phyloP scores from a whole-genome alignment of 2,888 invertebrate genomes.

The Calameuta filiformis region DNA sequence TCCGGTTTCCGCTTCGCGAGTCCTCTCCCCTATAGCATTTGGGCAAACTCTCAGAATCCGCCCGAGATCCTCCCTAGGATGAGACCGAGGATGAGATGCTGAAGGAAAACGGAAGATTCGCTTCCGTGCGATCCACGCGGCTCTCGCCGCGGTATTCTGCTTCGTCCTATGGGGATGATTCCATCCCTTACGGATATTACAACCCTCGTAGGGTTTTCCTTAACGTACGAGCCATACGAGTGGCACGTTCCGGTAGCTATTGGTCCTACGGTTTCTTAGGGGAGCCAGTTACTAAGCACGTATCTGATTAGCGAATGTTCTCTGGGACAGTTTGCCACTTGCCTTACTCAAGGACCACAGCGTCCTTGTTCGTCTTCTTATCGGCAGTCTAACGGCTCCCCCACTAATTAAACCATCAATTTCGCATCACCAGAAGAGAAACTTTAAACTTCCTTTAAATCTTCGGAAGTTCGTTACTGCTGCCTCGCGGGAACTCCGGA shows the following conservation, averaged over 20 bases:
- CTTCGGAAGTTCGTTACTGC: slow-evolving; percentile 48
- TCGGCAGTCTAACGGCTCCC: slow-evolving; percentile 14
- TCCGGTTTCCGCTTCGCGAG: slow-evolving; percentile 65
- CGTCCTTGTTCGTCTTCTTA: slow-evolving; percentile 3
- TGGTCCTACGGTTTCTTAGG: background rate
- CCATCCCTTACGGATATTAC: slow-evolving; percentile 29
- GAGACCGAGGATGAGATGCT: slow-evolving; percentile 14
- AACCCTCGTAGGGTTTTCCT: slow-evolving; percentile 18
- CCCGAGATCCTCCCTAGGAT: slow-evolving; percentile 22
- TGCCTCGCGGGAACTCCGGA: slow-evolving; percentile 46
- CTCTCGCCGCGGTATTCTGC: background rate
- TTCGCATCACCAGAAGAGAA: slow-evolving; percentile 22
- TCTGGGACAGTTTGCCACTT: background rate
- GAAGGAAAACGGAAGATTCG: slow-evolving; percentile 23
- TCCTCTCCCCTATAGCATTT: slow-evolving; percentile 21
- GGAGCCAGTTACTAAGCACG: background rate
- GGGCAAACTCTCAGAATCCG: slow-evolving; percentile 39
- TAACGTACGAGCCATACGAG: slow-evolving; percentile 17
- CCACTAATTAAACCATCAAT: slow-evolving; percentile 51
- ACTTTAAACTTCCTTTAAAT: slow-evolving; percentile 43
- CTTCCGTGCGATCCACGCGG: background rate
- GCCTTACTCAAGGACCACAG: background rate
- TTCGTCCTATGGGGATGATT: slow-evolving; percentile 11
- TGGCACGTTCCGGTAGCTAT: background rate
- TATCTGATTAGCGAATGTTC: background rate